Evolutionary conservation across 2,113 vertebrate genomes (phyloP), one percentile per base, ranked within the genome.

Genomic region (Cygnus buccinator): DNA sequence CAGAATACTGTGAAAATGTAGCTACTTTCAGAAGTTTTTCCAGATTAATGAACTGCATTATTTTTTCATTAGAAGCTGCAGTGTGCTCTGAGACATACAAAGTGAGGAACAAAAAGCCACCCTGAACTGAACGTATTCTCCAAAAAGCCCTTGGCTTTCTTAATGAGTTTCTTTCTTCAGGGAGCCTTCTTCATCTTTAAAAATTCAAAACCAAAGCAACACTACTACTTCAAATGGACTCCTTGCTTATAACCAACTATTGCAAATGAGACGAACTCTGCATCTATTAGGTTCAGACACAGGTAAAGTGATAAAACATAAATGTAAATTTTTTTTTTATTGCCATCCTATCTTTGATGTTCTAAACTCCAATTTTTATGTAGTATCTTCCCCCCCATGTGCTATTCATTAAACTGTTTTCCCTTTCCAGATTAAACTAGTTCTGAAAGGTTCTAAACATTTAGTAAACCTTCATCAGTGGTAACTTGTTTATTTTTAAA

Each of bases 41-140:
- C 88, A 91, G 91, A 96, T 95, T 96, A 96, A 97, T 71, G 95
- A 97, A 90, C 89, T 88, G 81, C 61, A 95, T 97, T 96, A 96
- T 91, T 97, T 95, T 97, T 97, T 97, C 75, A 97, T 97, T 95
- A 96, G 89, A 79, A 96, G 72, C 68, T 79, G 75, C 72, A 81
- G 50, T 13, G 22, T 84, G 81, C 88, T 94, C 70, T 4, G 48
- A 92, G 83, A 94, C 74, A 78, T 55, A 94, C 78, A 84, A 93
- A 94, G 84, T 31, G 26, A 13, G 28, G 52, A 84, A 93, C 61
- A 83, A 78, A 95, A 92, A 94, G 26, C 4, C 79, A 88, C 68
- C 55, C 79, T 59, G 58, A 92, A 92, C 10, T 94, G 80, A 96
- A 92, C 3, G 3, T 39, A 67, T 13, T 84, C 78, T 93, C 73